Evolutionary conservation across 2,113 vertebrate species (phyloP).

Genomic region (Argyrosomus japonicus): DNA sequence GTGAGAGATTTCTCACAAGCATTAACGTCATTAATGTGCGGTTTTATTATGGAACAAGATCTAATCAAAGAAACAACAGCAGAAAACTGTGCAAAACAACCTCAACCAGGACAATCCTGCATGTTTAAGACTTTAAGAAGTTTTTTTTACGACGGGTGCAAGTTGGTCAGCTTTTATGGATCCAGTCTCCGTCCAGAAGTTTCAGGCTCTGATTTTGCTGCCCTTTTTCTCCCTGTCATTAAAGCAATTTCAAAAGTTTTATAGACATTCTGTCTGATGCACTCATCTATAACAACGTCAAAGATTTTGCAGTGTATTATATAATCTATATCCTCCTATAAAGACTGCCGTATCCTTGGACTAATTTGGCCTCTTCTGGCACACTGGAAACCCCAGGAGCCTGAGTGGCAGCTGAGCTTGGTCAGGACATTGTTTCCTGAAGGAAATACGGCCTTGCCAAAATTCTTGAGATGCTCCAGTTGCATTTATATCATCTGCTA

Average conservation of each 20-base stretch:
- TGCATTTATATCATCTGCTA: conserved; percentile 72
- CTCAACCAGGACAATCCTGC: not conserved
- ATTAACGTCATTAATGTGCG: not conserved
- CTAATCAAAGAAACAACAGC: conserved; percentile 1
- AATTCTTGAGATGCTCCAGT: conserved; percentile 72
- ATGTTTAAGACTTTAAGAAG: not conserved
- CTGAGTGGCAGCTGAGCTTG: conserved; percentile 62
- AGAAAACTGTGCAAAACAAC: conserved; percentile 6
- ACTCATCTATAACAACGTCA: conserved; percentile 6
- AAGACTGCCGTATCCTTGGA: conserved; percentile 5
- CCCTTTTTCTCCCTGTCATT: conserved; percentile 13
- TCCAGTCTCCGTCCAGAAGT: not conserved
- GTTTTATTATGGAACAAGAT: not conserved
- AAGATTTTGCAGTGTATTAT: not conserved
- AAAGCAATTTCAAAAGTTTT: conserved; percentile 6
- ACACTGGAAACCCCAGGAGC: conserved; percentile 44
- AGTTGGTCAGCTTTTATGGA: not conserved
- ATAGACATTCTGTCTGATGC: conserved; percentile 11
- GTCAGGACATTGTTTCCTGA: conserved; percentile 68
- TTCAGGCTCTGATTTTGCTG: not conserved
- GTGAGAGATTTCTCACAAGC: conserved; percentile 15
- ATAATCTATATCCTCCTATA: not conserved
- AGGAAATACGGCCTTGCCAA: conserved; percentile 57
- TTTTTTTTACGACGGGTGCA: not conserved
- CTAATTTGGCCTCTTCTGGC: conserved; percentile 28